Percentiles rank a stretch among this genome's conserved stretches.
These are phyloP conservation scores for Scaptomyza reducta DNA, from an alignment of 2,888 invertebrate species.

Conservation along the genomic window DNA sequence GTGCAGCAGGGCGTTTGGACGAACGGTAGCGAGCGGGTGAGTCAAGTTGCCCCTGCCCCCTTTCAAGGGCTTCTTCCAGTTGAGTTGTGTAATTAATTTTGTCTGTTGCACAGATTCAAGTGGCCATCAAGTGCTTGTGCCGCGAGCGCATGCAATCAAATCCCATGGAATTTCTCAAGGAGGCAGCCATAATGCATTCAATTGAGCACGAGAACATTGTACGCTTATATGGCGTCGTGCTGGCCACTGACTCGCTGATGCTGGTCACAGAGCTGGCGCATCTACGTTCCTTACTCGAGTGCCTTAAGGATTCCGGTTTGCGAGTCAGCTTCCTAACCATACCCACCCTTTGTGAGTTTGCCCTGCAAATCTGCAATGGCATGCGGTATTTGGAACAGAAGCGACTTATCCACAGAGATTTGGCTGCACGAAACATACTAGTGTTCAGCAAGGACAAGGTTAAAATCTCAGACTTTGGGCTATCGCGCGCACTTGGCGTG, in stretches of 20 bases:
- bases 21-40: conserved; percentile 95
- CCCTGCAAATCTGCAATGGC: conserved; percentile 97
- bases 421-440: conserved; percentile 98
- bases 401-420: conserved; percentile 97
- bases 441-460: conserved; percentile 98
- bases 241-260: conserved; percentile 94
- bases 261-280: conserved; percentile 96
- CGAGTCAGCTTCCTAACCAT: conserved; percentile 95
- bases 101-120: conserved; percentile 89
- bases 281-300: conserved; percentile 96
- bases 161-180: conserved; percentile 98
- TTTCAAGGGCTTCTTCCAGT: conserved; percentile 39
- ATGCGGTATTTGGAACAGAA: conserved; percentile 99
- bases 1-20: conserved; percentile 99
- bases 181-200: conserved; percentile 99
- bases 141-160: conserved; percentile 98
- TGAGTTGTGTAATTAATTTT: conserved; percentile 40
- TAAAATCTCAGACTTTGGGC: conserved; percentile 99
- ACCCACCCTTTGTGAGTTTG: conserved; percentile 96
- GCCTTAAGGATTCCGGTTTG: conserved; percentile 96
- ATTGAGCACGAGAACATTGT: conserved; percentile 99
- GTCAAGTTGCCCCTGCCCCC: conserved; percentile 48
- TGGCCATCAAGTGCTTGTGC: conserved; percentile 98
- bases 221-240: conserved; percentile 97
- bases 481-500: conserved; percentile 97